Evolutionary conservation across 2,113 vertebrate species (phyloP), one percentile per base, ranked within the genome.

Genomic region (Antigone vipio): DNA sequence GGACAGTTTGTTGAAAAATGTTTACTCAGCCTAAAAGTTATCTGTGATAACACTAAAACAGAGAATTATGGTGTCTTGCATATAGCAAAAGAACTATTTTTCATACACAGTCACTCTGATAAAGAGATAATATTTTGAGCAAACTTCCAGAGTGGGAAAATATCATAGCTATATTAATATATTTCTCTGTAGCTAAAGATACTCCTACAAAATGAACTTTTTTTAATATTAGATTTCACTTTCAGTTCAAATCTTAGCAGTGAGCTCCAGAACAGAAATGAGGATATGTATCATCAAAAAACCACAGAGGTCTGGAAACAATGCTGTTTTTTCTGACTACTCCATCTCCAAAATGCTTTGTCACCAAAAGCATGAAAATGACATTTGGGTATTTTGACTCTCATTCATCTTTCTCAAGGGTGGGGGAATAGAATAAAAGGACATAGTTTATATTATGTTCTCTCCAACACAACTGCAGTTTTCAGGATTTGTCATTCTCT

Each of bases 261-360:
- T n/a, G 17, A 79, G 21, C n/a, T 69, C 24, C 34, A 52, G 29
- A 85, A 77, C 1, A 81, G 35, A 60, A 86, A 77, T 15, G 17
- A 15, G 8, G 12, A 64, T 45, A 35, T 6, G 4, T 73, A 40
- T 12, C 6, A 67, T 15, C 8, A 62, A 56, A 44, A 52, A 8
- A 0, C 30, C 22, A 60, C 17, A 53, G 6, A 74, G 38, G 29
- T 63, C 47, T 76, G 47, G 24, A 88, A 71, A 15, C 5, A 44
- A 19, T 4, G 4, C 4, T 49, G 4, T 0, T 17, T 75, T 64
- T 50, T 35, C 53, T 72, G 26, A 62, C 23, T 64, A 34, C 1
- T 1, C 15, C 9, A 35, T 56, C 29, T 79, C 34, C 66, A 26
- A 64, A 66, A 66, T 34, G 5, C 5, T 86, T 86, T 93, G 77